Conservation (phyloP, 2,113 vertebrate genomes). For the Pygoscelis adeliae region DNA sequence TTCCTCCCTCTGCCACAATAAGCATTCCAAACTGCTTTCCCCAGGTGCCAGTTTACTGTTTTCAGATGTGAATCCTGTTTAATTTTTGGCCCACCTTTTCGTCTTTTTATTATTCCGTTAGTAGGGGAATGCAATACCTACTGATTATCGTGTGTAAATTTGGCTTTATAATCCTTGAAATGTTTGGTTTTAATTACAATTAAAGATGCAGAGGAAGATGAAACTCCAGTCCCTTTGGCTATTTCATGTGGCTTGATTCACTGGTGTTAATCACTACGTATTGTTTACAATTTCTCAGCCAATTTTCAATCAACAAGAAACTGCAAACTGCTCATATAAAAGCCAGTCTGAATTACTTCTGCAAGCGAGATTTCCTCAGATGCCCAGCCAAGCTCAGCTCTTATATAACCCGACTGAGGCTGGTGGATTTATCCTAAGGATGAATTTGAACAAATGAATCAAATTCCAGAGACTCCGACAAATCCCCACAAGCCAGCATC, state of each 20-base stretch:
- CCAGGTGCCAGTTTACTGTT: not conserved
- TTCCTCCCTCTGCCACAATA: not conserved
- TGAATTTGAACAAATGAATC: slow-evolving; percentile 8
- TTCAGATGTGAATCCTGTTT: not conserved
- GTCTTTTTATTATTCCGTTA: not conserved
- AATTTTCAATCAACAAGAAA: slow-evolving; percentile 46
- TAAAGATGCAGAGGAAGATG: not conserved
- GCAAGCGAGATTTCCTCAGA: slow-evolving; percentile 1
- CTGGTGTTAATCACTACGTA: not conserved
- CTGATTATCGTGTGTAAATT: not conserved
- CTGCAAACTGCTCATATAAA: slow-evolving; percentile 32
- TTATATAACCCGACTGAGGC: not conserved
- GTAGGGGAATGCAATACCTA: not conserved
- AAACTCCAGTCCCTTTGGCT: not conserved
- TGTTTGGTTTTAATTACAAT: not conserved
- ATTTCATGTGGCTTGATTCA: not conserved
- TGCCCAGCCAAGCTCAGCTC: not conserved
- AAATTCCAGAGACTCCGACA: not conserved
- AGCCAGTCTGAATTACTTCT: slow-evolving; percentile 27
- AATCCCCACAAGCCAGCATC: not conserved
- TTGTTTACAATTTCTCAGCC: slow-evolving; percentile 43
- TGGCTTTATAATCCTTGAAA: not conserved
- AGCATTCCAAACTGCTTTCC: not conserved
- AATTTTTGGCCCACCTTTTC: not conserved
- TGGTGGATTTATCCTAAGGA: not conserved